Conservation (phyloP, 2,113 vertebrate genomes). For the Nannospalax galili region DNA sequence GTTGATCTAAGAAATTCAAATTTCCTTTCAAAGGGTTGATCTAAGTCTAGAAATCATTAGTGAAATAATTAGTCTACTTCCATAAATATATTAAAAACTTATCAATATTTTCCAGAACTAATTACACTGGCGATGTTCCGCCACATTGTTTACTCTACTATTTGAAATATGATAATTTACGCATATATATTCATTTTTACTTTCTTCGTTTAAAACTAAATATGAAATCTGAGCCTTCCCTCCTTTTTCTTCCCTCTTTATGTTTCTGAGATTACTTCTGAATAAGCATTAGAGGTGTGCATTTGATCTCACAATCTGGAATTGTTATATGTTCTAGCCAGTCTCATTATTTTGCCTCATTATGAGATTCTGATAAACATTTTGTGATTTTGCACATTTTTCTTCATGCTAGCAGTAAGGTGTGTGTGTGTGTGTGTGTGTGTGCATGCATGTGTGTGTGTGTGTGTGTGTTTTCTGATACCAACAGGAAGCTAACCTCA, state of each 20-base stretch:
- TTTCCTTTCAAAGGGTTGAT: neutral
- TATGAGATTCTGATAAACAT: neutral
- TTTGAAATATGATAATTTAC: neutral
- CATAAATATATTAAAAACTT: neutral
- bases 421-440: no score
- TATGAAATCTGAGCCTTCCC: no score
- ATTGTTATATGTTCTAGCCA: neutral
- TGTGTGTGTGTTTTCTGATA: neutral
- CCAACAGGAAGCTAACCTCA: neutral
- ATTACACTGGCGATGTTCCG: neutral
- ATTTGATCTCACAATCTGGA: neutral
- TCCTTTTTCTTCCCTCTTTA: neutral
- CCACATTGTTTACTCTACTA: neutral
- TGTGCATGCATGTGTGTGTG: no score
- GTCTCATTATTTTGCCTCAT: neutral
- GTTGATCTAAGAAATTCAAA: constrained; percentile 10
- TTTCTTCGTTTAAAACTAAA: no score
- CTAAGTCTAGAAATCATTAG: neutral
- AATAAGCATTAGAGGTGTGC: neutral
- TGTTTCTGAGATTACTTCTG: neutral
- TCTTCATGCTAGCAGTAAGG: neutral
- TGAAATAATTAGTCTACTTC: neutral
- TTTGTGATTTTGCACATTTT: neutral
- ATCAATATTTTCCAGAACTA: neutral
- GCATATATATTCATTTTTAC: no score